These are phyloP conservation scores for Drosophila suboccidentalis DNA, from an alignment of 2,888 invertebrate species.

Conservation along the genomic window DNA sequence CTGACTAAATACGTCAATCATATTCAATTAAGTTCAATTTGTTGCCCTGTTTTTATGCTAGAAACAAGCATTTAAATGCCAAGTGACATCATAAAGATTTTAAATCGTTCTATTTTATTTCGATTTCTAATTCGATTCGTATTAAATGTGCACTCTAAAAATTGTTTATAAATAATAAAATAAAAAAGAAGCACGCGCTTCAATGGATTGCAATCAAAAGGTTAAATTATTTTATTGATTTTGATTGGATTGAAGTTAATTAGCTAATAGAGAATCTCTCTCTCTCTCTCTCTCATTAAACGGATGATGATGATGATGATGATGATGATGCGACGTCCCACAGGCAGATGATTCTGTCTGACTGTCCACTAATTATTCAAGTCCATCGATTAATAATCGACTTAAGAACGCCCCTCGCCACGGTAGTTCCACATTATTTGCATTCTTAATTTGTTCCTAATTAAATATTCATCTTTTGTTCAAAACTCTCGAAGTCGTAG, in stretches of 20 bases:
- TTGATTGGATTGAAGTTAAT: conserved; percentile 40
- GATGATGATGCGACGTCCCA: conserved; percentile 35
- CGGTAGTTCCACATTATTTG: conserved; percentile 78
- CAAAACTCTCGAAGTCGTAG: conserved; percentile 15
- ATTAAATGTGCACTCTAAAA: conserved; percentile 11
- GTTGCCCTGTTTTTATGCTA: conserved; percentile 59
- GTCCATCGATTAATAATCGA: conserved; percentile 75
- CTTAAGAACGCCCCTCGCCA: conserved; percentile 45
- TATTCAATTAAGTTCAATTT: conserved; percentile 64
- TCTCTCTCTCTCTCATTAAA: too few relatives aligned
- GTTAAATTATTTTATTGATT: background rate
- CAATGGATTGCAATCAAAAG: conserved; percentile 38
- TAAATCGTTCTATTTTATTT: background rate
- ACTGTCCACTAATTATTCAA: conserved; percentile 69
- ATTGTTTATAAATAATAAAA: too few relatives aligned
- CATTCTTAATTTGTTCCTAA: conserved; percentile 79
- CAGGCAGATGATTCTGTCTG: conserved; percentile 17
- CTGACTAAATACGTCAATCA: conserved; percentile 47
- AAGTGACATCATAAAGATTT: conserved; percentile 19
- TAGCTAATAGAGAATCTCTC: conserved; percentile 44
- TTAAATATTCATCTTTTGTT: conserved; percentile 78
- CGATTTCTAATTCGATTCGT: background rate
- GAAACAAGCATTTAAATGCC: conserved; percentile 59
- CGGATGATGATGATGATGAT: background rate
- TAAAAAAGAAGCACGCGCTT: conserved; percentile 58